phyloP scores from a whole-genome alignment of 1,140 invertebrate species.

The Bombus polaris region DNA sequence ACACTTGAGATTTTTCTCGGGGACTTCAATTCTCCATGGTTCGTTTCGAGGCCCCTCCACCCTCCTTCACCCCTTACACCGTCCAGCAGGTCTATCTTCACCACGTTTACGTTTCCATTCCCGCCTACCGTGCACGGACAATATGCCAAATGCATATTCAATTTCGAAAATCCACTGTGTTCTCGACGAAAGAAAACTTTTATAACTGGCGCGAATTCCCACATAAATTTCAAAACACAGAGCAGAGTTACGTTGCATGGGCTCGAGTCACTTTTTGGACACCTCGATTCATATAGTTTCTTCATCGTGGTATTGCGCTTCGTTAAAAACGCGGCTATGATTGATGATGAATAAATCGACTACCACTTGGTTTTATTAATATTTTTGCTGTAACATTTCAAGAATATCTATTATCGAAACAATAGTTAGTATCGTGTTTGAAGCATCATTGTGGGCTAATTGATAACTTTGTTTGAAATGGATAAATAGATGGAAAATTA shows the following conservation, averaged over 20 bases:
- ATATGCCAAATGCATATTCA: conserved; percentile 73
- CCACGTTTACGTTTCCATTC: conserved; percentile 1
- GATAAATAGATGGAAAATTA: too few species aligned
- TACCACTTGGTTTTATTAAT: too few species aligned
- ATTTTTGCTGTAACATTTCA: too few species aligned
- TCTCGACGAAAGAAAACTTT: conserved; percentile 51
- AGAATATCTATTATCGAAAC: neutral
- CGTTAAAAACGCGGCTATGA: neutral
- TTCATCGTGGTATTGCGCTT: neutral
- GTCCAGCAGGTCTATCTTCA: neutral
- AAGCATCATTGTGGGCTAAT: too few species aligned
- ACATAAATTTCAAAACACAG: conserved; percentile 52
- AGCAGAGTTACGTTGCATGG: neutral
- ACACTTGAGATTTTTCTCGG: conserved; percentile 57
- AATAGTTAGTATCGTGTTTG: neutral
- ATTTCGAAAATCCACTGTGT: conserved; percentile 63
- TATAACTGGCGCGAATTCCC: conserved; percentile 52
- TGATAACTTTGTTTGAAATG: too few species aligned
- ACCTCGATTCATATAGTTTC: neutral
- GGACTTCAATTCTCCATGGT: conserved; percentile 52
- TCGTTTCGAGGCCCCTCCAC: conserved; percentile 45
- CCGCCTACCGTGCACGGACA: conserved; percentile 37
- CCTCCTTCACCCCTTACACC: neutral
- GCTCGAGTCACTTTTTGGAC: conserved; percentile 6
- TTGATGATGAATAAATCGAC: neutral